These are phyloP conservation scores for Sebastes iracundus DNA, from an alignment of 2,797 vertebrate species.

Conservation along the genomic window DNA sequence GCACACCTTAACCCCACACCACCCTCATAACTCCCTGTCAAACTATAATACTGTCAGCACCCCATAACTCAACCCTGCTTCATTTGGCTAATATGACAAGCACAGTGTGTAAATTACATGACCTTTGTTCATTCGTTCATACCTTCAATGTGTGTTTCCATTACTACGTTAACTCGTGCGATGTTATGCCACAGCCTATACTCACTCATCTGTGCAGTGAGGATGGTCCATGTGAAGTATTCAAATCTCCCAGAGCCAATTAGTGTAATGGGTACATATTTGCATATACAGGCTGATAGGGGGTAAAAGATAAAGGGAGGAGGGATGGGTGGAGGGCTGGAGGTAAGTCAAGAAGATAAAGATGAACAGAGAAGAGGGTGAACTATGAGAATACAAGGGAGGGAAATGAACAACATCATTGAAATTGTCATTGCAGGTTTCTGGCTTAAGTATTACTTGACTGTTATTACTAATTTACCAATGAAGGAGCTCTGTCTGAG, in stretches of 20 bases:
- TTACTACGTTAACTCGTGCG: constrained; percentile 18
- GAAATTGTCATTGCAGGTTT: not conserved
- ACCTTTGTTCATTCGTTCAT: constrained; percentile 51
- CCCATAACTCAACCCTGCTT: constrained; percentile 55
- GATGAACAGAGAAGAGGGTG: not conserved
- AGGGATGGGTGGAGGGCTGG: not conserved
- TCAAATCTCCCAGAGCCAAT: constrained; percentile 59
- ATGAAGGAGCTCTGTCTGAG: not conserved
- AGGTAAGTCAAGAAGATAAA: not conserved
- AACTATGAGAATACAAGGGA: not conserved
- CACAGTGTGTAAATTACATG: constrained; percentile 56
- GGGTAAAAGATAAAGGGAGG: constrained; percentile 23
- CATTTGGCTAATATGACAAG: constrained; percentile 66
- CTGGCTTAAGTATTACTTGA: not conserved
- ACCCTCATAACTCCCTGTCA: constrained; percentile 23
- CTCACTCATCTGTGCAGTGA: not conserved
- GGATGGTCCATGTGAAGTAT: constrained; percentile 51
- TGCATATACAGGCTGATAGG: constrained; percentile 40
- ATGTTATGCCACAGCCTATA: constrained; percentile 12
- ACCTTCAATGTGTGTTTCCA: constrained; percentile 19
- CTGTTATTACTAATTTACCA: not conserved
- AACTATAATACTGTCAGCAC: constrained; percentile 24
- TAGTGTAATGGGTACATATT: constrained; percentile 64
- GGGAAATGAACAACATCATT: not conserved
- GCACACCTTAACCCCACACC: not conserved